Evolutionary conservation across 2,113 vertebrate species (phyloP).

Genomic region (Ranitomeya imitator): DNA sequence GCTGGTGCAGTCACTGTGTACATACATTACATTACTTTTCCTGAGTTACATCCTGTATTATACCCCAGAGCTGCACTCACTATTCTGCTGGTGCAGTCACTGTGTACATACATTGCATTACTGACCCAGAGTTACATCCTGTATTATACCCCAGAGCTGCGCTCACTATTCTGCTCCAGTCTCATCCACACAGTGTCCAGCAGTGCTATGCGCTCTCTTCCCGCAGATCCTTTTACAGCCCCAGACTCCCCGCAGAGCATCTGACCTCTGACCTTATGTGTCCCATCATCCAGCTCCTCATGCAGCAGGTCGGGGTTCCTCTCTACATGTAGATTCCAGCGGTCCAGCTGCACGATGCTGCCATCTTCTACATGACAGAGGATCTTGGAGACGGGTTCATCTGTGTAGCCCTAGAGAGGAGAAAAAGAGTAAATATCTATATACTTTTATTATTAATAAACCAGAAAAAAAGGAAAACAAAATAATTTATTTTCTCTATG

Average conservation of each 20-base stretch:
- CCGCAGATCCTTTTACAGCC: slow-evolving; percentile 18
- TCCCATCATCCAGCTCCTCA: slow-evolving; percentile 78
- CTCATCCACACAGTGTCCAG: neutral
- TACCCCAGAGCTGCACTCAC: too few relatives aligned
- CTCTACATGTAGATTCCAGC: slow-evolving; percentile 83
- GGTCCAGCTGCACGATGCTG: slow-evolving; percentile 80
- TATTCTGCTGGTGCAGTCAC: too few relatives aligned
- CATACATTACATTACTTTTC: too few relatives aligned
- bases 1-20: too few relatives aligned
- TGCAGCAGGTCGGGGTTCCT: slow-evolving; percentile 78
- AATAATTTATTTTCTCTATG: neutral
- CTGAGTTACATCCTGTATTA: too few relatives aligned
- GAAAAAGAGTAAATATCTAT: neutral
- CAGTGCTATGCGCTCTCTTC: neutral
- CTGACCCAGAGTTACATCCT: too few relatives aligned
- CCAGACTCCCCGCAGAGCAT: slow-evolving; percentile 36
- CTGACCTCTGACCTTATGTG: slow-evolving; percentile 75
- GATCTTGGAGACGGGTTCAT: slow-evolving; percentile 82
- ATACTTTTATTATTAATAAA: neutral
- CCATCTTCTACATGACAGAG: slow-evolving; percentile 83
- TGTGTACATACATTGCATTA: too few relatives aligned
- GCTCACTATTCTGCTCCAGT: too few relatives aligned
- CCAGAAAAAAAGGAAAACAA: neutral
- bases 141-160: too few relatives aligned
- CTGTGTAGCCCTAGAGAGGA: slow-evolving; percentile 76